A percentile compares a stretch with the other conserved stretches of the same genome.
phyloP scores from a whole-genome alignment of 2,113 vertebrate species.

The Myotis davidii region DNA sequence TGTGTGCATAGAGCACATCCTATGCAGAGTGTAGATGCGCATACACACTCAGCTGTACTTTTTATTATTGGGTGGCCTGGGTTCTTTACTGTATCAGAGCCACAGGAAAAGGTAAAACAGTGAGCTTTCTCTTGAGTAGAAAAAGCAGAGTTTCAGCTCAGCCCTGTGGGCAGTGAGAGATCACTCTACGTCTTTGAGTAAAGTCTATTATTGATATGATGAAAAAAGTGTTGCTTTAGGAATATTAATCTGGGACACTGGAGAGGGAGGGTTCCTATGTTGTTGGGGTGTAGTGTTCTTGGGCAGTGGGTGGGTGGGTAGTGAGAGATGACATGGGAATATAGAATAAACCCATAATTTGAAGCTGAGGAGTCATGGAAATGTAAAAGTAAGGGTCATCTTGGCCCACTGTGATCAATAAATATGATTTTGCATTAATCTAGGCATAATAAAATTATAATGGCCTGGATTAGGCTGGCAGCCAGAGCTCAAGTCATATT shows the following conservation, averaged over 20 bases:
- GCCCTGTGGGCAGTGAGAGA: neutral
- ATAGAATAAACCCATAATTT: neutral
- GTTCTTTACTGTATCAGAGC: too few species aligned
- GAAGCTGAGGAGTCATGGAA: neutral
- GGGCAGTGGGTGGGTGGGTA: neutral
- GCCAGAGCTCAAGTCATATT: neutral
- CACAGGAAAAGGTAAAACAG: too few species aligned
- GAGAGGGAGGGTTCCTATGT: neutral
- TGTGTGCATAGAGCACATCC: too few species aligned
- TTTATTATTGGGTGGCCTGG: too few species aligned
- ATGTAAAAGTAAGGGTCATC: neutral
- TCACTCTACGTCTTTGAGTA: neutral
- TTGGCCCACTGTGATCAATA: neutral
- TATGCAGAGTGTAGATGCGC: too few species aligned
- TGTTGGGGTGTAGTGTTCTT: neutral
- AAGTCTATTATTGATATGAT: neutral
- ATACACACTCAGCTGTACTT: too few species aligned
- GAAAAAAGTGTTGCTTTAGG: neutral
- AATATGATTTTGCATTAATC: neutral
- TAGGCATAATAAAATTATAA: neutral
- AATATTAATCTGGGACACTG: neutral
- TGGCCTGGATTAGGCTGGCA: neutral
- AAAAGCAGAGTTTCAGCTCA: neutral
- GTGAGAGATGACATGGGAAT: neutral
- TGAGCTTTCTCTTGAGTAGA: neutral